These are phyloP conservation scores for Trissoscelio sp. DNA, from an alignment of 2,888 invertebrate genomes.

Conservation along the genomic window DNA sequence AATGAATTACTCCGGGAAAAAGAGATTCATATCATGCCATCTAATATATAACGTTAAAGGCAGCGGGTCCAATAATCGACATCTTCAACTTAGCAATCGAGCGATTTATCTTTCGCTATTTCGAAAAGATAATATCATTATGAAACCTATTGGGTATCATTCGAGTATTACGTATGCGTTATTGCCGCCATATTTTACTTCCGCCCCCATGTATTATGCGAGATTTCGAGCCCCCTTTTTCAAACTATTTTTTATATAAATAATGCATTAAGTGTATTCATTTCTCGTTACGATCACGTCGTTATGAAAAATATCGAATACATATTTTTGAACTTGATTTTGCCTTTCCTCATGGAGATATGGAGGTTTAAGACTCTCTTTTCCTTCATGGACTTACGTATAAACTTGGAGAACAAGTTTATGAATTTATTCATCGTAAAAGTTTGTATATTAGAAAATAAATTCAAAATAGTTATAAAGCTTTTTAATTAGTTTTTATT, in stretches of 20 bases:
- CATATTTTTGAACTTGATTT: slow-evolving; percentile 28
- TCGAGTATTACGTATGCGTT: slow-evolving; percentile 59
- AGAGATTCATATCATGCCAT: slow-evolving; percentile 61
- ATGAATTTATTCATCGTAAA: no score
- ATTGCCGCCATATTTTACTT: slow-evolving; percentile 59
- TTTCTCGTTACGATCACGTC: slow-evolving; percentile 16
- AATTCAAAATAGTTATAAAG: no score
- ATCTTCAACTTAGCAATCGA: slow-evolving; percentile 65
- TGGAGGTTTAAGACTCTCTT: not conserved
- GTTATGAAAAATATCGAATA: slow-evolving; percentile 27
- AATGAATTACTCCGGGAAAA: slow-evolving; percentile 63
- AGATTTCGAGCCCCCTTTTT: slow-evolving; percentile 1
- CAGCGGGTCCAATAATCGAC: slow-evolving; percentile 61
- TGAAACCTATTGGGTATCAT: slow-evolving; percentile 64
- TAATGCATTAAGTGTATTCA: slow-evolving; percentile 7
- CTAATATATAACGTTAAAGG: slow-evolving; percentile 56
- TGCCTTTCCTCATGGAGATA: not conserved
- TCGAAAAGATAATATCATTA: slow-evolving; percentile 66
- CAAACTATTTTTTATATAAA: not conserved
- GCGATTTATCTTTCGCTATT: slow-evolving; percentile 64
- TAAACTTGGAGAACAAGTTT: no score
- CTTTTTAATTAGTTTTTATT: no score
- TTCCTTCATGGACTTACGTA: not conserved
- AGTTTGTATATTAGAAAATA: no score
- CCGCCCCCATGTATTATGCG: slow-evolving; percentile 11